Evolutionary conservation across 2,888 invertebrate species (phyloP).

Genomic region (Iselma pallidipennis): DNA sequence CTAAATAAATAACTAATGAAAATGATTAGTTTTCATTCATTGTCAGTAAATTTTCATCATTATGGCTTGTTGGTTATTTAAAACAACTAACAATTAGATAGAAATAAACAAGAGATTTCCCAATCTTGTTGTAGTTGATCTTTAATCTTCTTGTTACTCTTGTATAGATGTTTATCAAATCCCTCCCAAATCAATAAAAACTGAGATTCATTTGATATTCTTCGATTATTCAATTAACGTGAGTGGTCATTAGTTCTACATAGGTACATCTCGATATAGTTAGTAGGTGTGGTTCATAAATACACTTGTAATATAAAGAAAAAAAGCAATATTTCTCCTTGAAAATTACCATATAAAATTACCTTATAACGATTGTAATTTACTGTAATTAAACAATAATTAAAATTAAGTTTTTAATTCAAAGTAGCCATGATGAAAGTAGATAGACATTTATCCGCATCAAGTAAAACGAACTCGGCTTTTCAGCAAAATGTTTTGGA

Average conservation of each 20-base stretch:
- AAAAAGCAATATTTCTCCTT: no score
- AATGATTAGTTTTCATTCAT: no score
- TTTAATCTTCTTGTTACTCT: not conserved
- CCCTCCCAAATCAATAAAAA: not conserved
- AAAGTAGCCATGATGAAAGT: conserved; percentile 40
- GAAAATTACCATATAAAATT: conserved; percentile 32
- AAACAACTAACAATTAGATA: no score
- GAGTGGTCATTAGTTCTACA: conserved; percentile 23
- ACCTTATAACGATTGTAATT: conserved; percentile 30
- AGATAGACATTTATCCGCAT: no score
- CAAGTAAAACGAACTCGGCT: not conserved
- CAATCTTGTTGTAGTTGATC: not conserved
- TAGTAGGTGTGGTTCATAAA: not conserved
- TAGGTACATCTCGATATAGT: not conserved
- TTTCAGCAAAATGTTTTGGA: conserved; percentile 26
- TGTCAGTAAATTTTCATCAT: no score
- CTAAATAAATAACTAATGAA: no score
- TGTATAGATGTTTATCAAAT: no score
- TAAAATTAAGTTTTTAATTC: conserved; percentile 40
- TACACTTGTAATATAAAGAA: conserved; percentile 7
- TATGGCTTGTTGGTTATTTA: no score
- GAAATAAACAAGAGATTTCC: no score
- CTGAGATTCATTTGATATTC: not conserved
- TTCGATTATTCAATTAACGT: conserved; percentile 14
- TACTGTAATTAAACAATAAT: conserved; percentile 42